Conservation (phyloP, 2,888 invertebrate species). For the Melipona bicolor region DNA sequence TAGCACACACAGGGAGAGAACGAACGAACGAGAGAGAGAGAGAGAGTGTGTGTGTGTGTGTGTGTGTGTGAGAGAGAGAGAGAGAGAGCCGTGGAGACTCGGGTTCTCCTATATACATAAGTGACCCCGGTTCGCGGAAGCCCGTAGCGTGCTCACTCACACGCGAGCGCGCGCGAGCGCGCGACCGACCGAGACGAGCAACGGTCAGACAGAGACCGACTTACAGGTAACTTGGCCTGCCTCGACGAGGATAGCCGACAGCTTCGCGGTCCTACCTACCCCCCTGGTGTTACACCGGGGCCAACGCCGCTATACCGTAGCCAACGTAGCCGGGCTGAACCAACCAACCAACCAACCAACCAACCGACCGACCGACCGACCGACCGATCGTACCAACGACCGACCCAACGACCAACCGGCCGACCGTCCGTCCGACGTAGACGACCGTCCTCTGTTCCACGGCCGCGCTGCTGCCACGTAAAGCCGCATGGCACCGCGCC, state of each 20-base stretch:
- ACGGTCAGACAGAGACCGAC: slow-evolving; percentile 30
- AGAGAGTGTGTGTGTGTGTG: too few relatives aligned
- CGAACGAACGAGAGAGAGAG: too few relatives aligned
- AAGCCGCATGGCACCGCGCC: slow-evolving; percentile 45
- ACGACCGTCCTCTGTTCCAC: slow-evolving; percentile 64
- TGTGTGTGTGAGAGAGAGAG: too few relatives aligned
- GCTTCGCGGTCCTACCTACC: slow-evolving; percentile 71
- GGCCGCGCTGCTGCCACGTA: slow-evolving; percentile 50
- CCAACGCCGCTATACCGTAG: slow-evolving; percentile 54
- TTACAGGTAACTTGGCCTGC: neutral
- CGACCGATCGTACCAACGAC: too few relatives aligned
- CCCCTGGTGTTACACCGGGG: slow-evolving; percentile 73
- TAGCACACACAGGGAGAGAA: slow-evolving; percentile 22
- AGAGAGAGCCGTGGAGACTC: slow-evolving; percentile 70
- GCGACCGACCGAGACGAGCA: slow-evolving; percentile 46
- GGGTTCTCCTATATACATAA: slow-evolving; percentile 72
- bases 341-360: slow-evolving; percentile 45
- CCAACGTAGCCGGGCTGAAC: slow-evolving; percentile 47
- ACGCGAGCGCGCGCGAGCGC: slow-evolving; percentile 57
- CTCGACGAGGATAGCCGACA: slow-evolving; percentile 21
- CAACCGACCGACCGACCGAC: slow-evolving; percentile 2
- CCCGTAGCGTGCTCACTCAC: slow-evolving; percentile 69
- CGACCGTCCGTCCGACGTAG: slow-evolving; percentile 1
- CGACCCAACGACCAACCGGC: too few relatives aligned
- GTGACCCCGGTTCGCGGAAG: slow-evolving; percentile 79